Evolutionary conservation across 2,888 invertebrate species (phyloP).

Genomic region (Reticulitermes lucifugus): DNA sequence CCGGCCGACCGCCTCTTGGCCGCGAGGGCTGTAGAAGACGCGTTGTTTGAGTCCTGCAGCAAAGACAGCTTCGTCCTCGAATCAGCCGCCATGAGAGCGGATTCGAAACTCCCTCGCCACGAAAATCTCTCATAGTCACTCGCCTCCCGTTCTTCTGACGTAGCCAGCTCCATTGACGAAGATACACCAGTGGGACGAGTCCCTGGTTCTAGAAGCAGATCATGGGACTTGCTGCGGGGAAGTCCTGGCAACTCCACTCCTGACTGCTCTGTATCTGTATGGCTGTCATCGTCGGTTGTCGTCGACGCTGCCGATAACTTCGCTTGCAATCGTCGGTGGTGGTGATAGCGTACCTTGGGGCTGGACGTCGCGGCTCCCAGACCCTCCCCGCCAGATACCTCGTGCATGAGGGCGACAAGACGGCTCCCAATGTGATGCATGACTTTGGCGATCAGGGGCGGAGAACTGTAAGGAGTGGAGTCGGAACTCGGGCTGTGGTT

Average conservation of each 20-base stretch:
- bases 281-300: slow-evolving; percentile 76
- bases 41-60: slow-evolving; percentile 65
- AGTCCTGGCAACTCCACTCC: slow-evolving; percentile 64
- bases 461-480: slow-evolving; percentile 74
- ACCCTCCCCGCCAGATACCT: slow-evolving; percentile 81
- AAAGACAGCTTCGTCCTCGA: slow-evolving; percentile 81
- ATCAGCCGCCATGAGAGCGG: slow-evolving; percentile 89
- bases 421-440: slow-evolving; percentile 93
- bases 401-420: slow-evolving; percentile 90
- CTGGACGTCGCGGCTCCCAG: slow-evolving; percentile 53
- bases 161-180: slow-evolving; percentile 52
- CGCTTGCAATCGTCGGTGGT: slow-evolving; percentile 69
- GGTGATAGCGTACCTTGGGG: slow-evolving; percentile 56
- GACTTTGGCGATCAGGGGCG: slow-evolving; percentile 88
- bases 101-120: slow-evolving; percentile 93
- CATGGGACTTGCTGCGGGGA: slow-evolving; percentile 86
- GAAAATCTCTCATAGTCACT: slow-evolving; percentile 92
- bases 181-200: slow-evolving; percentile 62
- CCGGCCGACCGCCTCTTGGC: slow-evolving; percentile 86
- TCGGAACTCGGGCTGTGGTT: slow-evolving; percentile 63
- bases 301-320: slow-evolving; percentile 70
- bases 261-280: slow-evolving; percentile 69
- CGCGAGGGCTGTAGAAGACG: slow-evolving; percentile 74
- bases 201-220: slow-evolving; percentile 76
- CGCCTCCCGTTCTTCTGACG: slow-evolving; percentile 71